phyloP scores from a whole-genome alignment of 2,113 vertebrate genomes.

The Mobula hypostoma region DNA sequence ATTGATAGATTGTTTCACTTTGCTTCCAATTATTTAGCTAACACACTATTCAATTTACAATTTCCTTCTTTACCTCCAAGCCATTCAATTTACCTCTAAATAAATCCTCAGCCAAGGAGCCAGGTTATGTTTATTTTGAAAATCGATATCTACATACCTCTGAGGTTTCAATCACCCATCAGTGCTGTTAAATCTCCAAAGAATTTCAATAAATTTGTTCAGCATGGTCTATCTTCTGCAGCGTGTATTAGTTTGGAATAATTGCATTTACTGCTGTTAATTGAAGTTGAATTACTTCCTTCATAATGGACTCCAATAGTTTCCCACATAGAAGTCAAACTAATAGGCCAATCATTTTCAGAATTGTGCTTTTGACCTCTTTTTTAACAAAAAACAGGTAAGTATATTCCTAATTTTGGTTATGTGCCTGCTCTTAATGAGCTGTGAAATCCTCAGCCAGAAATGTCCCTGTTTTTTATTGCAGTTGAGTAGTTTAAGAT shows the following conservation, averaged over 20 bases:
- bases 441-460: background rate
- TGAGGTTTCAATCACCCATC: background rate
- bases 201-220: background rate
- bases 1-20: background rate
- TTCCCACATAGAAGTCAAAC: background rate
- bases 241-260: constrained; percentile 9
- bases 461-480: background rate
- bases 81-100: background rate
- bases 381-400: background rate
- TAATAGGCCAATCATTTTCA: background rate
- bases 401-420: background rate
- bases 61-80: background rate
- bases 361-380: constrained; percentile 11
- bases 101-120: background rate
- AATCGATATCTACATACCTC: background rate
- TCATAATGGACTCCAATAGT: background rate
- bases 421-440: background rate
- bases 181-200: background rate
- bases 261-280: constrained; percentile 21
- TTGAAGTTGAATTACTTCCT: background rate
- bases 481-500: background rate
- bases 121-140: background rate
- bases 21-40: background rate
- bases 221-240: background rate
- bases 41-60: background rate